Conservation (phyloP, 2,888 invertebrate genomes). For the Carterocephalus palaemon region DNA sequence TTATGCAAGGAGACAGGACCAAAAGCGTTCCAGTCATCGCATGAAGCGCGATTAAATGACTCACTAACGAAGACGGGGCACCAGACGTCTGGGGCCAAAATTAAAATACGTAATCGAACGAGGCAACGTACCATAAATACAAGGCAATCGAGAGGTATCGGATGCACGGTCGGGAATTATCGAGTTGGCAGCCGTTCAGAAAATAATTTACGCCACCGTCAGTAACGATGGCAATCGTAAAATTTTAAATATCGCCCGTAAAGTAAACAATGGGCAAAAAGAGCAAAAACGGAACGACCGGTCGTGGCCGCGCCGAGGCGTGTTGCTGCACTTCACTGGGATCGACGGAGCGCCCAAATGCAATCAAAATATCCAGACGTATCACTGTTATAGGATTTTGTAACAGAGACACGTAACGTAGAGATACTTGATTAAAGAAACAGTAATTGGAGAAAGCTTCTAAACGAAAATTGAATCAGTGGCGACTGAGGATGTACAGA, state of each 20-base stretch:
- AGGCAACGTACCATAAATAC: slow-evolving; percentile 49
- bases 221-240: slow-evolving; percentile 71
- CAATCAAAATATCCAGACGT: slow-evolving; percentile 30
- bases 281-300: slow-evolving; percentile 54
- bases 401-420: no score
- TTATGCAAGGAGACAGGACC: slow-evolving; percentile 28
- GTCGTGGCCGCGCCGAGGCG: slow-evolving; percentile 10
- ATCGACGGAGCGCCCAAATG: slow-evolving; percentile 13
- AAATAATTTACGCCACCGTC: slow-evolving; percentile 63
- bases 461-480: slow-evolving; percentile 14
- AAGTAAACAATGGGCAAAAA: slow-evolving; percentile 77
- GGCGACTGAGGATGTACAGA: slow-evolving; percentile 7
- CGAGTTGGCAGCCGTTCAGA: slow-evolving; percentile 70
- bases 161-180: slow-evolving; percentile 53
- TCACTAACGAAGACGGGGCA: slow-evolving; percentile 23
- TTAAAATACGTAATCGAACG: slow-evolving; percentile 24
- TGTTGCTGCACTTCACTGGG: slow-evolving; percentile 13
- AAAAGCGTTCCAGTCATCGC: slow-evolving; percentile 23
- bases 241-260: slow-evolving; percentile 65
- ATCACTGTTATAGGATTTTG: no score
- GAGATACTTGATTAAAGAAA: no score
- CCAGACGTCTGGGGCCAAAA: slow-evolving; percentile 23
- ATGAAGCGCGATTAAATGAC: slow-evolving; percentile 18
- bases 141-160: slow-evolving; percentile 52
- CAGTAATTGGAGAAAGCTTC: slow-evolving; percentile 5